These are phyloP conservation scores for Sycophaga agraensis DNA, from an alignment of 1,140 invertebrate species.

Conservation along the genomic window DNA sequence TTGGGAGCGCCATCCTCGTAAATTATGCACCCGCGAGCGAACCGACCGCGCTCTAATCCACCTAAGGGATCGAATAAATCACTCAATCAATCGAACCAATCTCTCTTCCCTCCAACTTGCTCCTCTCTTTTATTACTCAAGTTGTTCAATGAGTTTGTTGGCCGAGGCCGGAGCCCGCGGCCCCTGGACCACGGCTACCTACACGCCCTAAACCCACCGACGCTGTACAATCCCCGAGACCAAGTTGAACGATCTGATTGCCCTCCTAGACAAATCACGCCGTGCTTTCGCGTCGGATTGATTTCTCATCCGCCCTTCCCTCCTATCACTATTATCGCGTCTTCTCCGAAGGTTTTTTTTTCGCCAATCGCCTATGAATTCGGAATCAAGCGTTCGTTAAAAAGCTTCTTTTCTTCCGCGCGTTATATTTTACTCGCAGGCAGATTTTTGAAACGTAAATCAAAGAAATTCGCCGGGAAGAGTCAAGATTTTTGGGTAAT, in stretches of 20 bases:
- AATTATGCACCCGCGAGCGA: too few species aligned
- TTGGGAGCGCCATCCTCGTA: not conserved
- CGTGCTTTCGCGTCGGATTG: not conserved
- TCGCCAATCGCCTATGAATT: too few species aligned
- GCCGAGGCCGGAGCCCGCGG: not conserved
- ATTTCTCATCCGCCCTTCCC: not conserved
- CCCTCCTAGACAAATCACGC: too few species aligned
- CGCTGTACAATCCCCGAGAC: not conserved
- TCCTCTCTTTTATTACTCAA: slow-evolving; percentile 3
- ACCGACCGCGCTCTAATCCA: not conserved
- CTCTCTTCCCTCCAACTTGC: not conserved
- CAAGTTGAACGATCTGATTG: not conserved
- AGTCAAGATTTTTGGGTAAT: too few species aligned
- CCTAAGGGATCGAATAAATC: slow-evolving; percentile 7
- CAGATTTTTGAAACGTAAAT: too few species aligned
- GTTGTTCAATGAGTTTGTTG: slow-evolving; percentile 13
- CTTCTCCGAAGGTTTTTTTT: too few species aligned
- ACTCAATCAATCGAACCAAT: slow-evolving; percentile 10
- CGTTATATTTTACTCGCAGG: too few species aligned
- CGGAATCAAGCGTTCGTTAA: too few species aligned
- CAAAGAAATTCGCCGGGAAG: too few species aligned
- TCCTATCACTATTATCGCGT: not conserved
- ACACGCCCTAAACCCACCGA: too few species aligned
- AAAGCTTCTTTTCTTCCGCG: too few species aligned
- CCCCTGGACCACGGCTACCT: too few species aligned